Conservation (phyloP, 2,113 vertebrate genomes). For the Micronycteris hirsuta region DNA sequence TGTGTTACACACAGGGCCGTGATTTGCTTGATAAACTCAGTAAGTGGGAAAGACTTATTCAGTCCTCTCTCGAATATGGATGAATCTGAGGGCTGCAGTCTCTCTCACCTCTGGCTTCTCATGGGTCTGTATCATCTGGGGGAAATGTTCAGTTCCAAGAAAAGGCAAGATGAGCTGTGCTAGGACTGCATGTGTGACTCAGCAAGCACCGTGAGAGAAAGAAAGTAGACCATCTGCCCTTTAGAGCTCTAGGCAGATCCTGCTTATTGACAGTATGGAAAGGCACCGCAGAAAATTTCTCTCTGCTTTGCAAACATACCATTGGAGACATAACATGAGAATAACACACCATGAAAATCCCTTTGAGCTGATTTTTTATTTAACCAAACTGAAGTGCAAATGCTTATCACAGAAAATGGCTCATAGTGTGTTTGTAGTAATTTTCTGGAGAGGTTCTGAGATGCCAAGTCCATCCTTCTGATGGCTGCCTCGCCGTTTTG, state of each 20-base stretch:
- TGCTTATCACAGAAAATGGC: constrained; percentile 66
- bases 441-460: constrained; percentile 34
- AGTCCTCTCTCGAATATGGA: background rate
- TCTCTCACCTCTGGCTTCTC: background rate
- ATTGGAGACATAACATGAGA: constrained; percentile 45
- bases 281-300: constrained; percentile 38
- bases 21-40: background rate
- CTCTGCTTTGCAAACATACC: constrained; percentile 18
- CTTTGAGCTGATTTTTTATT: constrained; percentile 63
- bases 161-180: background rate
- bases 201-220: background rate
- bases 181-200: background rate
- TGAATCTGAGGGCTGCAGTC: background rate
- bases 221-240: background rate
- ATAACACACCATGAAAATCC: constrained; percentile 46
- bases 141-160: background rate
- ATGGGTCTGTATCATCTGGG: background rate
- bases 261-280: background rate
- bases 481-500: background rate
- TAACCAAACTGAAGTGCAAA: constrained; percentile 58
- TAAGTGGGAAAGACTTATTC: background rate
- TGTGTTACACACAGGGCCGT: background rate
- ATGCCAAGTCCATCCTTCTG: constrained; percentile 45
- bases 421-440: constrained; percentile 45
- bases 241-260: background rate